Evolutionary conservation across 2,888 invertebrate genomes (phyloP), one percentile per base, ranked within the genome.

Genomic region (Resseliella maxima): DNA sequence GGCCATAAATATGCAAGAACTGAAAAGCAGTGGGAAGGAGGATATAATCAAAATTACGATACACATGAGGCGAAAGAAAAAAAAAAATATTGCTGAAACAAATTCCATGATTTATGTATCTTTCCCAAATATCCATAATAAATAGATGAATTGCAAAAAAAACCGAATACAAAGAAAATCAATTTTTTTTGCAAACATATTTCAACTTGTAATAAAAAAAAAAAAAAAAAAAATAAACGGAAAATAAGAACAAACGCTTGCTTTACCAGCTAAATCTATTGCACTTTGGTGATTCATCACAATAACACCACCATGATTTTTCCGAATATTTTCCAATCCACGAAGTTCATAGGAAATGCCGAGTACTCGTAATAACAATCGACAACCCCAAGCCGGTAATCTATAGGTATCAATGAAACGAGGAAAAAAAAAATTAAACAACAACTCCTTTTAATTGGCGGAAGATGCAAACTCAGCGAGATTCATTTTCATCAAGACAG

Each of bases 281-380:
- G 94, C 93, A 90, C 96, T 97, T 92, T 98, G 98, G 90, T 98
- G 98, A 92, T 98, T 98, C 87, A 96, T 93, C 24, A 98, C 92
- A 12, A 98, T 93, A 18, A 98, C 94, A 89, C 94, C 94, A 0
- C 97, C 96, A 87, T 94, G 93, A 85, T 94, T 93, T 89, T 94
- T 93, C 87, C 94, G 94, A 15, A 97, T 94, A 90, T 96, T 94
- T 89, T 97, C 95, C 86, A 93, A 90, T 0, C 96, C 96, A 85
- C 94, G 93, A n/a, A 97, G 92, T 88, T 93, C 93, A 92, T 94
- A 95, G 31, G 93, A 93, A 64, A 96, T 91, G 8, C 96, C 96
- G 46, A 96, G 91, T 0, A 89, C 86, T 86, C 88, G 89, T 86
- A 90, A 90, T 46, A 94, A 88, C 87, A 92, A 89, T 87, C 94